phyloP scores from a whole-genome alignment of 2,797 vertebrate genomes.

The Acanthurus lineatus region DNA sequence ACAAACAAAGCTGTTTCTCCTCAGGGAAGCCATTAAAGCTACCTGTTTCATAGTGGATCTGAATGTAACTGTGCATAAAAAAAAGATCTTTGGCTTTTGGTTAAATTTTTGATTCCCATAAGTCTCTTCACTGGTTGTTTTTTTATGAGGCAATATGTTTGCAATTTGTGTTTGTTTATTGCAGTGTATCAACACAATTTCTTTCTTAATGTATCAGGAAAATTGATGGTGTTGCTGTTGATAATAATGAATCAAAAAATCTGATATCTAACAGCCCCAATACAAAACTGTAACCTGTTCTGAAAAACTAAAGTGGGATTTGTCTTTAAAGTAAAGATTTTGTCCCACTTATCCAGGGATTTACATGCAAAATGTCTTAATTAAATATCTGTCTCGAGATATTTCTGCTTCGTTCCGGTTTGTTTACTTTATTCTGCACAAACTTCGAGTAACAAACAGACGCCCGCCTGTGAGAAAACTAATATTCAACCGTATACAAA shows the following conservation, averaged over 20 bases:
- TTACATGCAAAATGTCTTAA: background rate
- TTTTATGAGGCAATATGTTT: background rate
- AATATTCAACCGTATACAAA: slow-evolving; percentile 49
- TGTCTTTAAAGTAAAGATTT: slow-evolving; percentile 1
- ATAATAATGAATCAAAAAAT: too few relatives aligned
- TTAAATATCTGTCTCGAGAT: background rate
- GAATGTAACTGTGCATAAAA: background rate
- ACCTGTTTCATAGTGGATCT: background rate
- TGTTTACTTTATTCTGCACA: background rate
- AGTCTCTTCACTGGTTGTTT: background rate
- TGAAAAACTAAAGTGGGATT: background rate
- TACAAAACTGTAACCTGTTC: background rate
- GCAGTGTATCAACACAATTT: background rate
- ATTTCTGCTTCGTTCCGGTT: background rate
- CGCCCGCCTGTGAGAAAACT: background rate
- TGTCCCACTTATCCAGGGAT: background rate
- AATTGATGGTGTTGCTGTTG: background rate
- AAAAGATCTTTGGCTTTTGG: background rate
- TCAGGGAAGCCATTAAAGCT: slow-evolving; percentile 14
- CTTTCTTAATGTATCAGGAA: background rate
- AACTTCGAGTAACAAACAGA: slow-evolving; percentile 4
- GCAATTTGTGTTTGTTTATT: background rate
- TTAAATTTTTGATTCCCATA: background rate
- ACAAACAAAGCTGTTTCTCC: background rate
- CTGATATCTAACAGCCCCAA: too few relatives aligned